These are phyloP conservation scores for Drosophila repletoides DNA, from an alignment of 1,140 invertebrate species.

Conservation along the genomic window DNA sequence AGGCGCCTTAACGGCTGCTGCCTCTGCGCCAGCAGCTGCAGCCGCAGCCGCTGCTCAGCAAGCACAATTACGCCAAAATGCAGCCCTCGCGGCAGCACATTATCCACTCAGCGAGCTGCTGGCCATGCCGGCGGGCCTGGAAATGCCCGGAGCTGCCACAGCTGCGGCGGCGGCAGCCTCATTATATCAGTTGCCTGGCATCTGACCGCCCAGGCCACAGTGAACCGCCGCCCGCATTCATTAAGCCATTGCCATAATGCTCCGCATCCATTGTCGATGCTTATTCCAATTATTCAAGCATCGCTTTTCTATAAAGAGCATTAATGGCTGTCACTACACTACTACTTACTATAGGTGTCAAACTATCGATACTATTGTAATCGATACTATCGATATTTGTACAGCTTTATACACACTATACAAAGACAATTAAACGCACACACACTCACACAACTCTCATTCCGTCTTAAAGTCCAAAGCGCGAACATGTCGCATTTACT, in stretches of 20 bases:
- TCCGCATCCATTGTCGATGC: no score
- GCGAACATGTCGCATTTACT: constrained; percentile 54
- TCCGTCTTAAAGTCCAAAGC: constrained; percentile 74
- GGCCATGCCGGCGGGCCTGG: constrained; percentile 86
- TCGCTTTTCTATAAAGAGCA: no score
- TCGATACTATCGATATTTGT: no score
- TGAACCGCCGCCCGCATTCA: constrained; percentile 43
- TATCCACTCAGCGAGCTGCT: constrained; percentile 88
- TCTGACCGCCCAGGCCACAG: constrained; percentile 87
- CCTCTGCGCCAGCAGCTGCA: constrained; percentile 53
- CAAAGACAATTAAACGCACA: constrained; percentile 14
- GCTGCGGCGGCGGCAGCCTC: constrained; percentile 80
- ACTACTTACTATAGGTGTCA: no score
- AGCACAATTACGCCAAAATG: constrained; percentile 61
- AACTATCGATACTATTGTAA: no score
- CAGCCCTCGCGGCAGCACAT: constrained; percentile 83
- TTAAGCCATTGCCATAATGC: background rate
- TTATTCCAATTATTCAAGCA: background rate
- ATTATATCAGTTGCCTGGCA: constrained; percentile 85
- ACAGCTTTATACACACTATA: background rate
- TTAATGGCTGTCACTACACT: no score
- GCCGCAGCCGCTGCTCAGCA: constrained; percentile 59
- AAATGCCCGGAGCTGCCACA: constrained; percentile 82
- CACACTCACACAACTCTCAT: constrained; percentile 51
- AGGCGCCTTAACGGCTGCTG: constrained; percentile 72